Evolutionary conservation across 2,113 vertebrate species (phyloP), one percentile per base, ranked within the genome.

Genomic region (Rhynchomys soricoides): DNA sequence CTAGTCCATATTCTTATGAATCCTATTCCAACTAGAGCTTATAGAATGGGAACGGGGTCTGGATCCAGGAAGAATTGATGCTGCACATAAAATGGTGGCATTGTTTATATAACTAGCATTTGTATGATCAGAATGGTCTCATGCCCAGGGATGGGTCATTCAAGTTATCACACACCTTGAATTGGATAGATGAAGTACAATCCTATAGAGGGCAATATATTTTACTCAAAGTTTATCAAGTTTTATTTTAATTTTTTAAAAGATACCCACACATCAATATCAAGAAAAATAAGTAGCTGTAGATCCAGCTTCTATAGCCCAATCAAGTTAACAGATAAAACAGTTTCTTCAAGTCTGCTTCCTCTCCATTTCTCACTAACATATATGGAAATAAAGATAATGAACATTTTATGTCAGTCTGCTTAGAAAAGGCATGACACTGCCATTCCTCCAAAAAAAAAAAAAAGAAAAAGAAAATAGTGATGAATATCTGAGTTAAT

Each of bases 51-150:
- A 57, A 1, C 16, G 24, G 1, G 5, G 8, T 7, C 9, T 26
- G 21, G 5, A 90, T 6, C 4, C 37, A 40, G 21, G 22, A 29
- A 86, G 31, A 29, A 16, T 21, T 48, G 31, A 86, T 70, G 22
- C 3, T 31, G 0, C 5, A 24, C 16, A 48, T 22, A 29, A 70
- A 37, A 26, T 5, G 7, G 34, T 22, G 11, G 6, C 17, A 1
- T 3, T 29, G 1, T n/a, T 77, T 15, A 66, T 15, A 15, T 26
- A 22, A 11, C 21, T 40, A 48, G 29, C 21, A 21, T n/a, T 8
- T 31, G 8, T 90, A 21, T 26, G 26, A 15, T 1, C 8, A 37
- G 34, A 43, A 37, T 52, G 48, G 31, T 4, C 26, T 45, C 15
- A 5, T 66, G 12, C 40, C 45, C 16, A 34, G 1, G 29, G 9